phyloP scores from a whole-genome alignment of 2,888 invertebrate species.

The Chrysotoxum bicinctum region DNA sequence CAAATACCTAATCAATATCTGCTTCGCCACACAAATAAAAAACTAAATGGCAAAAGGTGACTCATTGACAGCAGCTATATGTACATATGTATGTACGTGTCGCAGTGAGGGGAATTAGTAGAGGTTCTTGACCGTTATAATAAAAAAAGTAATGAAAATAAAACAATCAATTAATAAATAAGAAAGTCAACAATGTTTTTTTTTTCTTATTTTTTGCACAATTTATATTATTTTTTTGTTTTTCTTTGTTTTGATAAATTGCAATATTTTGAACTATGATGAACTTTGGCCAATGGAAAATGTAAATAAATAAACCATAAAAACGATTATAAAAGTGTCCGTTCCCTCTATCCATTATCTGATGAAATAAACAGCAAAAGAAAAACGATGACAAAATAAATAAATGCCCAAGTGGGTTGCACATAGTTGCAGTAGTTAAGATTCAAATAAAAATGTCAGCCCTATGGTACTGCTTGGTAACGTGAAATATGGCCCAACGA shows the following conservation, averaged over 20 bases:
- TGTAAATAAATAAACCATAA: constrained; percentile 53
- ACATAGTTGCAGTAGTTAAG: too few relatives aligned
- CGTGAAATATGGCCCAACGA: too few relatives aligned
- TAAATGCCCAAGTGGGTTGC: neutral
- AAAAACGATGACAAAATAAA: neutral
- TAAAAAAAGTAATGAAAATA: constrained; percentile 6
- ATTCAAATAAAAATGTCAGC: too few relatives aligned
- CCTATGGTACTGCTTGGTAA: too few relatives aligned
- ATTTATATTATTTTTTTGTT: neutral
- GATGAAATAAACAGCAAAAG: neutral
- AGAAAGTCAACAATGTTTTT: neutral
- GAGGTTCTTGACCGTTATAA: constrained; percentile 30
- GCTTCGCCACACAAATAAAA: neutral
- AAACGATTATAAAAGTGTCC: constrained; percentile 13
- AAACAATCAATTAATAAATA: constrained; percentile 17
- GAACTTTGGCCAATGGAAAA: constrained; percentile 56
- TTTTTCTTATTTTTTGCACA: neutral
- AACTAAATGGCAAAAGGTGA: neutral
- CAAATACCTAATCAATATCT: constrained; percentile 12
- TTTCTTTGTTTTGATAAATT: constrained; percentile 4
- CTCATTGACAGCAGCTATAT: constrained; percentile 5
- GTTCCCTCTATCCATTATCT: neutral
- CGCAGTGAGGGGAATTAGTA: neutral
- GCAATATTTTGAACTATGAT: constrained; percentile 24
- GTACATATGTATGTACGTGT: too few relatives aligned